Conservation (phyloP, 1,140 invertebrate genomes). For the Frieseomelitta varia region DNA sequence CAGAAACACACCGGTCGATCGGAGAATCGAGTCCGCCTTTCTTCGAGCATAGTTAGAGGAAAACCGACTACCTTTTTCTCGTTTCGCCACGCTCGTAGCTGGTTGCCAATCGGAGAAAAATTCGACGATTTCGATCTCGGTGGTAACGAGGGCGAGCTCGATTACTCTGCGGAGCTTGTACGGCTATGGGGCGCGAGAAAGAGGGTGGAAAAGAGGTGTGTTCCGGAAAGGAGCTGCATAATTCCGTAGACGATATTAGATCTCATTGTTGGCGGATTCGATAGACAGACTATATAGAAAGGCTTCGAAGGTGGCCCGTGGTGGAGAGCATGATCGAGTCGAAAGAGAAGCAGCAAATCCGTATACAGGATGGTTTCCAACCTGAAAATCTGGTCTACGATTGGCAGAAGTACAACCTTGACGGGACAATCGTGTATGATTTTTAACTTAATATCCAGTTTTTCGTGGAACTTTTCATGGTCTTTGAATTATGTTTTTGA, state of each 20-base stretch:
- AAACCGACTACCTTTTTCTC: constrained; percentile 31
- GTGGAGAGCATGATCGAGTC: background rate
- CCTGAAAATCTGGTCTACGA: no score
- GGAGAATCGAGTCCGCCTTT: constrained; percentile 24
- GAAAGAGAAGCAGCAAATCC: constrained; percentile 28
- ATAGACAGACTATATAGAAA: constrained; percentile 41
- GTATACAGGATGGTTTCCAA: background rate
- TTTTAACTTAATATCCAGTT: no score
- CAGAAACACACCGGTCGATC: background rate
- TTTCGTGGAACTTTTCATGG: no score
- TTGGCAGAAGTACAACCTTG: no score
- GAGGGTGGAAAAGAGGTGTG: background rate
- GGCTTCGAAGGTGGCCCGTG: constrained; percentile 3
- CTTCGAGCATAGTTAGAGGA: no score
- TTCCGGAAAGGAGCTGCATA: constrained; percentile 58
- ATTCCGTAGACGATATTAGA: constrained; percentile 71
- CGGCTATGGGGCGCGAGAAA: background rate
- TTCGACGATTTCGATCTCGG: constrained; percentile 57
- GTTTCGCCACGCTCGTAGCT: background rate
- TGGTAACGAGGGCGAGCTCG: constrained; percentile 46
- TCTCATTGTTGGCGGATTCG: constrained; percentile 70
- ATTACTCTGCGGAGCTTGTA: constrained; percentile 42
- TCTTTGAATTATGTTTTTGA: no score
- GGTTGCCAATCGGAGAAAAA: constrained; percentile 29
- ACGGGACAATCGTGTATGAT: no score